Base-by-base conservation (phyloP, 2,888 invertebrate genomes). In the Salpingus planirostris region DNA sequence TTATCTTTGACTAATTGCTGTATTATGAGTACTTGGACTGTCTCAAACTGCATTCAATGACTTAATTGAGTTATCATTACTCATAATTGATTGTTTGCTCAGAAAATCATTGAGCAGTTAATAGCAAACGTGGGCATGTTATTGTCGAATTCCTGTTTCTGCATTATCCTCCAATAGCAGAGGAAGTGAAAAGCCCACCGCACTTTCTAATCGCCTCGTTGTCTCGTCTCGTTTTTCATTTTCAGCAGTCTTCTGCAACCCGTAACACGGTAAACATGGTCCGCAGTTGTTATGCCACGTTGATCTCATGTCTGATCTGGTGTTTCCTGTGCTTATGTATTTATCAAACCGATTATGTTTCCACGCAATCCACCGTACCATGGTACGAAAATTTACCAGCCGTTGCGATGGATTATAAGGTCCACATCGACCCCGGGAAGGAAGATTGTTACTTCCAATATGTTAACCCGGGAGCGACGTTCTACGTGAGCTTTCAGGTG, bases 401-500 rank as follows among this genome's bases (percentile, higher is more conserved):
- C 6, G 89, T 91, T 15, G 88, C 90, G 2, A 90, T 92, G 84
- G 93, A 93, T 60, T 95, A 95, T 61, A 92, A 92, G 68, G 86
- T 95, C 18, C 87, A 92, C 64, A 80, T 95, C 41, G 90, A 90
- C 54, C 87, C 92, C n/a, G 91, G 92, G 34, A 82, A 80, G 59
- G 92, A 93, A 66, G 93, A 95, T 58, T 95, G 95, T 66, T 95
- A 92, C 66, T 91, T 78, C 64, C 93, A 95, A 69, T 90, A 85
- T 69, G 90, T 92, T 36, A 86, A 90, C 54, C 78, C 83, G 33
- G 89, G 89, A 31, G 90, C 92, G 12, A 90, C 90, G 38, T 85
- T 95, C 60, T 92, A 90, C 66, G 88, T 91, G 40, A 89, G 90
- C 50, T 92, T 90, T 66, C 91, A 92, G 76, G 93, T 91, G 65